These are phyloP conservation scores for Tokudaia tokunoshimensis DNA, from an alignment of 2,797 vertebrate species.

Conservation along the genomic window DNA sequence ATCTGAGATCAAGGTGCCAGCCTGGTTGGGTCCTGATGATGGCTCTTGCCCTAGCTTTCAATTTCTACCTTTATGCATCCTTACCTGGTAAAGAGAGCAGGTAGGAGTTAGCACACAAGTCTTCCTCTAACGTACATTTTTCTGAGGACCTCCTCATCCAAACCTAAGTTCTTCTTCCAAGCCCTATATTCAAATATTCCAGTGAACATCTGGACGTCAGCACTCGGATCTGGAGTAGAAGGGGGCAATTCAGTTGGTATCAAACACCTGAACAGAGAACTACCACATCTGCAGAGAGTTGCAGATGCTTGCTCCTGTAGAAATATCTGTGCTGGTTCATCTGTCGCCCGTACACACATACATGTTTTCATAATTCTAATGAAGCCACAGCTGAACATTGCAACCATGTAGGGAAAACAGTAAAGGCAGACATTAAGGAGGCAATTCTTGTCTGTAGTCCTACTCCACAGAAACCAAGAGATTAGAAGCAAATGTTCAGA, in stretches of 20 bases:
- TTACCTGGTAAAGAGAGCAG: not conserved
- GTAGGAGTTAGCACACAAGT: rapidly evolving
- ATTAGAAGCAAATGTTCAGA: conserved; percentile 26
- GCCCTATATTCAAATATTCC: not conserved
- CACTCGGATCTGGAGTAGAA: not conserved
- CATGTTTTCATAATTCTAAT: not conserved
- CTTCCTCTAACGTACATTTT: not conserved
- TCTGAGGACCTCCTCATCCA: not conserved
- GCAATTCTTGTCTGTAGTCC: not conserved
- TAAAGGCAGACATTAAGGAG: not conserved
- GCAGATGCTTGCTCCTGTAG: not conserved
- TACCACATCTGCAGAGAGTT: not conserved
- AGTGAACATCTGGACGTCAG: not conserved
- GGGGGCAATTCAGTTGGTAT: not conserved
- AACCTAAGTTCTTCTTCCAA: not conserved
- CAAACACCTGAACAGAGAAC: not conserved
- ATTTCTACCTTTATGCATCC: too few species aligned
- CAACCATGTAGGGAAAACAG: not conserved
- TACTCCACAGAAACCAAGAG: not conserved
- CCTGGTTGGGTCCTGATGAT: not conserved
- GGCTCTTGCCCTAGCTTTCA: not conserved
- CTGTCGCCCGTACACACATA: not conserved
- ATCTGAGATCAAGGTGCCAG: not conserved
- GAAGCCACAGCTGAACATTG: not conserved
- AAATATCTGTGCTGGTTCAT: not conserved